Evolutionary conservation across 2,888 invertebrate species (phyloP), one percentile per base, ranked within the genome.

Genomic region (Azorinus chamasolen): DNA sequence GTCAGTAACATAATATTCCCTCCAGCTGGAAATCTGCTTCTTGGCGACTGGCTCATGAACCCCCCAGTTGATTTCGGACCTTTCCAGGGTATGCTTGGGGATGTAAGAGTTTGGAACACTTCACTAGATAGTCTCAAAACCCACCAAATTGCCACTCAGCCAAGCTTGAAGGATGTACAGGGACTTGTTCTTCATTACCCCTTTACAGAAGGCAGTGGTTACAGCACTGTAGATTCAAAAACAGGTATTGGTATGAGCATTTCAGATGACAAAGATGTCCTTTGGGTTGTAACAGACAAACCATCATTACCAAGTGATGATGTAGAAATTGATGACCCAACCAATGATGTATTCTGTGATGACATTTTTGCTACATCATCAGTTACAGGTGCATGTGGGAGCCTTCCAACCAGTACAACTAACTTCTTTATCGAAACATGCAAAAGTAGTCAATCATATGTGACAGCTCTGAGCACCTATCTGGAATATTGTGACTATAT

Each of bases 91-190:
- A 25, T 69, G 8, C 24, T 71, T 50, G 75, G 84, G 51, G 81
- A 85, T 50, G 39, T 88, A 1, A 59, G 83, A 27, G 59, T 85
- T 6, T 87, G 87, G 85, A 71, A 80, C 43, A 69, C 55, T 37
- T 58, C 69, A 20, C 59, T 86, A 24, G 59, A 76, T 37, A 54
- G 22, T 16, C 6, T 39, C n/a, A 63, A 69, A 27, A 45, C 59
- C 22, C 48, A 46, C 14, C 46, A 55, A 10, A 57, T 64, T 25
- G 54, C 69, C 16, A 64, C 27, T 32, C 45, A 64, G 37, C 46
- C 58, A 25, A 48, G 53, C 39, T n/a, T 69, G 14, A 32, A 22
- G 16, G 27, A 20, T 24, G 37, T 69, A 8, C 32, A 59, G 22
- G 69, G 69, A 3, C 51, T 75, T 12, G 69, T 24, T 2, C 32